These are phyloP conservation scores for Actinostola sp. DNA, from an alignment of 92 coral and sea anemone genomes.

Conservation along the genomic window DNA sequence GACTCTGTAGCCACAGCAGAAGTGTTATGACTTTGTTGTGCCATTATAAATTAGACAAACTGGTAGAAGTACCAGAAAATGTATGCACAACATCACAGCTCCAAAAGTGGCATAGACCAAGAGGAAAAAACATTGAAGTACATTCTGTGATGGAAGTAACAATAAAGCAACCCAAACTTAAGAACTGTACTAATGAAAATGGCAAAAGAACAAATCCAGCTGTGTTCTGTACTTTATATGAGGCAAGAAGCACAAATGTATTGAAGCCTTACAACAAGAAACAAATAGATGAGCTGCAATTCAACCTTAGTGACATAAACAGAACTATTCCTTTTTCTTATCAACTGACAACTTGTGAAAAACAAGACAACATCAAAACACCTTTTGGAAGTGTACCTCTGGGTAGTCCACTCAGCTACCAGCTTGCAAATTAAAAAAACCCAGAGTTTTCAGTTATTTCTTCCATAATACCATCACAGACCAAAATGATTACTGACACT, in stretches of 20 bases:
- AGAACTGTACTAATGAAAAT: too few species aligned
- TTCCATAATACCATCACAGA: too few species aligned
- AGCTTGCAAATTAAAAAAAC: slow-evolving; percentile 9
- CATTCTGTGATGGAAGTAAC: slow-evolving; percentile 36
- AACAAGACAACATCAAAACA: slow-evolving; percentile 16
- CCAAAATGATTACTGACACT: too few species aligned
- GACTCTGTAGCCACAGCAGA: slow-evolving; percentile 34
- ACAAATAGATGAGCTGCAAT: not conserved
- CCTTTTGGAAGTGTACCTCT: slow-evolving; percentile 25
- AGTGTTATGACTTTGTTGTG: slow-evolving; percentile 28
- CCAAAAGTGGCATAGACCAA: slow-evolving; percentile 34
- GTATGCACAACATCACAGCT: slow-evolving; percentile 26
- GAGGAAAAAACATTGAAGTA: slow-evolving; percentile 24
- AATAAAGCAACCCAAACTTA: slow-evolving; percentile 18
- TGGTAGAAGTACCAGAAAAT: slow-evolving; percentile 39
- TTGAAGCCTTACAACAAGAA: too few species aligned
- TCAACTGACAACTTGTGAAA: not conserved
- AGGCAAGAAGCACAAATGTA: slow-evolving; percentile 8
- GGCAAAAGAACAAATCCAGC: too few species aligned
- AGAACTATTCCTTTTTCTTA: slow-evolving; percentile 23
- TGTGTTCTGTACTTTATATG: slow-evolving; percentile 19
- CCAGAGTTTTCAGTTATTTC: slow-evolving; percentile 16
- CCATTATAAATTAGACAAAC: slow-evolving; percentile 29
- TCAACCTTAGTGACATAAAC: not conserved
- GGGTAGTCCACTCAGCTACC: slow-evolving; percentile 36